Conservation (phyloP, 2,113 vertebrate genomes). For the Phyllostomus discolor region DNA sequence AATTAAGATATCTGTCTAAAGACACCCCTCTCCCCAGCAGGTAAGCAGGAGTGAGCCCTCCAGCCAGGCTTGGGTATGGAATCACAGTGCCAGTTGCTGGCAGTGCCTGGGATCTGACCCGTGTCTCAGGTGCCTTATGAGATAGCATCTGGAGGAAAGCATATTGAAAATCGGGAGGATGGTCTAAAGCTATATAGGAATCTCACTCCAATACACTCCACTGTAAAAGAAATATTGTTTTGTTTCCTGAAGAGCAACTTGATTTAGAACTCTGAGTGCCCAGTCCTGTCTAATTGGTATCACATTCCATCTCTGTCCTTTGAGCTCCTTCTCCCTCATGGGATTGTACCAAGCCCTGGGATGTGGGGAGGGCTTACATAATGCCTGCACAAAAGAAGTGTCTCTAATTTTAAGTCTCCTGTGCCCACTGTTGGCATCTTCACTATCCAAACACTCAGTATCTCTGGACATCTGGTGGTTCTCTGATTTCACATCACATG, state of each 20-base stretch:
- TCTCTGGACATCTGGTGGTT: neutral
- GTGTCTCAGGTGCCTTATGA: neutral
- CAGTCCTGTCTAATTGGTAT: neutral
- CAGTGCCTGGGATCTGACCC: neutral
- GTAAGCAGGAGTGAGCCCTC: neutral
- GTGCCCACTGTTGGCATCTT: neutral
- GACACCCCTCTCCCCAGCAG: neutral
- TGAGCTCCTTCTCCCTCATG: neutral
- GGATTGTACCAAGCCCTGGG: neutral
- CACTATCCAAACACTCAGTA: neutral
- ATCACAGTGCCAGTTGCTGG: neutral
- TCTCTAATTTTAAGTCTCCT: neutral
- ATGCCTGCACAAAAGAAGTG: neutral
- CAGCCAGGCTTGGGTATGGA: too few relatives aligned
- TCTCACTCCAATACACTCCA: neutral
- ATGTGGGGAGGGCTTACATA: rapidly evolving
- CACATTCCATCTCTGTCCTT: neutral
- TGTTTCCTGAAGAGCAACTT: neutral
- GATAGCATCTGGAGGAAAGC: neutral
- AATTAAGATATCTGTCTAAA: neutral
- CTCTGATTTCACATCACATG: neutral
- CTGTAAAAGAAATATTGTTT: neutral
- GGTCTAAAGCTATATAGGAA: neutral
- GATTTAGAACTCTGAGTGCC: neutral
- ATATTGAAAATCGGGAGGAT: neutral